phyloP scores from a whole-genome alignment of 1,140 invertebrate species.

The Hypothenemus hampei region DNA sequence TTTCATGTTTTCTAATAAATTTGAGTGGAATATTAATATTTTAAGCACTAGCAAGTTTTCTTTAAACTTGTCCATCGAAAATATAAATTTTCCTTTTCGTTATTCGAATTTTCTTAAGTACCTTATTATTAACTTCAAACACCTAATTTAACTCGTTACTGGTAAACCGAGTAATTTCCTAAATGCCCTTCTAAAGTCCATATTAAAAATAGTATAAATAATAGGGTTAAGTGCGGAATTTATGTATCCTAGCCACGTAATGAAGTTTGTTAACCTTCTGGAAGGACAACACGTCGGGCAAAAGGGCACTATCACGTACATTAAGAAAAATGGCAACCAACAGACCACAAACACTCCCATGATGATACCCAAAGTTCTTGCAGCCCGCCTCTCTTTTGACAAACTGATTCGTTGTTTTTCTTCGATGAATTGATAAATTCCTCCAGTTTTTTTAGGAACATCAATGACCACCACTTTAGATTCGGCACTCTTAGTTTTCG shows the following conservation, averaged over 20 bases:
- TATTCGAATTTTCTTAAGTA: neutral
- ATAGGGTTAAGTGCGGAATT: conserved; percentile 96
- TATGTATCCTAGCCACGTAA: conserved; percentile 96
- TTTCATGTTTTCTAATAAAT: neutral
- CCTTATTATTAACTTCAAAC: neutral
- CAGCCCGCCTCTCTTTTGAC: conserved; percentile 86
- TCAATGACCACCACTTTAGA: conserved; percentile 40
- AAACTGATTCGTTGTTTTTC: conserved; percentile 90
- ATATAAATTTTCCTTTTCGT: neutral
- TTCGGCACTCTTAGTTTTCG: conserved; percentile 37
- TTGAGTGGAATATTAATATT: neutral
- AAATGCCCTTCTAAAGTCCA: conserved; percentile 92
- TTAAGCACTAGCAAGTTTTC: neutral
- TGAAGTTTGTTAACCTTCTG: conserved; percentile 76
- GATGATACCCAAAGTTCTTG: conserved; percentile 87
- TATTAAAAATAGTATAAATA: conserved; percentile 97
- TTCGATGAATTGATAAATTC: conserved; percentile 87
- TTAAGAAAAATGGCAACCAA: conserved; percentile 94
- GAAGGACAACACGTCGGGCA: conserved; percentile 75
- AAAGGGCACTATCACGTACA: conserved; percentile 89
- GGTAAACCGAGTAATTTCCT: conserved; percentile 72
- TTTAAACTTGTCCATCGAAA: neutral
- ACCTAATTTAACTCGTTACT: conserved; percentile 6
- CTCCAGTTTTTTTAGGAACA: conserved; percentile 48
- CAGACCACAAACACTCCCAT: conserved; percentile 95